phyloP scores from a whole-genome alignment of 2,888 invertebrate species.

The Orchestes rusci region DNA sequence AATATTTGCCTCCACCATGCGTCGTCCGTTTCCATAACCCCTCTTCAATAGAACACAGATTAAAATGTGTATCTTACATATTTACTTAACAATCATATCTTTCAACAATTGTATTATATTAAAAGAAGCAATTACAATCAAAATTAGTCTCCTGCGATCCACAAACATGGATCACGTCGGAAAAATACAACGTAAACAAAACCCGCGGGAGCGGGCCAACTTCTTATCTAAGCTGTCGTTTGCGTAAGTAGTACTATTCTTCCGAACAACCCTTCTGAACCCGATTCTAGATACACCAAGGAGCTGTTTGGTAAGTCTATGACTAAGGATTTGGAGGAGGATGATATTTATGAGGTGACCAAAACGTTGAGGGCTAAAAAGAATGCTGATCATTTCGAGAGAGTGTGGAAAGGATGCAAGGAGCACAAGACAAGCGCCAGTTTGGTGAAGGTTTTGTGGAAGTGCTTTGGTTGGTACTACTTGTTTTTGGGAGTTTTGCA shows the following conservation, averaged over 20 bases:
- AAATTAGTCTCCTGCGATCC: too few species aligned
- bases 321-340: constrained; percentile 53
- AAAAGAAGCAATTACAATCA: too few species aligned
- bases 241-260: constrained; percentile 27
- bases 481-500: constrained; percentile 26
- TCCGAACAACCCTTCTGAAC: not conserved
- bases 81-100: too few species aligned
- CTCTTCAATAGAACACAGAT: too few species aligned
- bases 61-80: too few species aligned
- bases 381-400: constrained; percentile 35
- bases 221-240: constrained; percentile 30
- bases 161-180: constrained; percentile 31
- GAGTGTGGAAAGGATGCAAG: constrained; percentile 30
- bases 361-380: constrained; percentile 37
- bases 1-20: too few species aligned
- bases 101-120: too few species aligned
- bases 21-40: too few species aligned
- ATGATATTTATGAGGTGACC: constrained; percentile 52
- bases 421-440: constrained; percentile 23
- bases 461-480: constrained; percentile 30
- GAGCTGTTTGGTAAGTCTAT: constrained; percentile 57
- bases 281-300: constrained; percentile 53
- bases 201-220: constrained; percentile 33
- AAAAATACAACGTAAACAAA: constrained; percentile 24
- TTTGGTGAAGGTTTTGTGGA: constrained; percentile 29